A percentile compares a stretch with the other conserved stretches of the same genome.
Conservation (phyloP, 2,797 vertebrate genomes). For the Uromys caudimaculatus region DNA sequence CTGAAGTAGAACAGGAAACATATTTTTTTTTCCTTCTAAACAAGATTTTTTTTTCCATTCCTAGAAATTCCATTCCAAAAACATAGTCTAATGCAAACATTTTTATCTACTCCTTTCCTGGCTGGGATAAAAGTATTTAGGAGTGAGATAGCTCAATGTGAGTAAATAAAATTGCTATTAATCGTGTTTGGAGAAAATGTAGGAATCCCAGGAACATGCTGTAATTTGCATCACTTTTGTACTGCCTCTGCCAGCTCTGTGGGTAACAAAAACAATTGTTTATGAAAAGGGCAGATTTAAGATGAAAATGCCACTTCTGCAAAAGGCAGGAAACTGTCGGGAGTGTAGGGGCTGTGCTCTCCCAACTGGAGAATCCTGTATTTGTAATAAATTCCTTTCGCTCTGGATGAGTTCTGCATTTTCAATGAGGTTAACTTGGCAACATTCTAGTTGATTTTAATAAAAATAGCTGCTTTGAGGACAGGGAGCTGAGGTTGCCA, state of each 20-base stretch:
- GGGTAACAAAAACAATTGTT: slow-evolving; percentile 82
- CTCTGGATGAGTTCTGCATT: slow-evolving; percentile 91
- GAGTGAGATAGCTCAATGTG: slow-evolving; percentile 81
- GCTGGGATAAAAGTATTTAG: slow-evolving; percentile 74
- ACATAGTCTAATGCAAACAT: slow-evolving; percentile 68
- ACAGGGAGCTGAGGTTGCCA: slow-evolving; percentile 91
- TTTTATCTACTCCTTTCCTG: slow-evolving; percentile 79
- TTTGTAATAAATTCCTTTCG: slow-evolving; percentile 92
- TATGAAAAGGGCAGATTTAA: slow-evolving; percentile 84
- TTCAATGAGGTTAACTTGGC: slow-evolving; percentile 93
- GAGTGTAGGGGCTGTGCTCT: slow-evolving; percentile 84
- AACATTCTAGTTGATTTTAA: slow-evolving; percentile 91
- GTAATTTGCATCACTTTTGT: slow-evolving; percentile 85
- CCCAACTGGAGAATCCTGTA: slow-evolving; percentile 89
- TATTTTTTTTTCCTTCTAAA: slow-evolving; percentile 54
- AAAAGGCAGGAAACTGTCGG: slow-evolving; percentile 85
- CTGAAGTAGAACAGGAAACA: slow-evolving; percentile 69
- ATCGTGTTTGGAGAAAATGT: slow-evolving; percentile 85
- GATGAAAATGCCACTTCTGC: slow-evolving; percentile 84
- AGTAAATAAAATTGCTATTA: slow-evolving; percentile 86
- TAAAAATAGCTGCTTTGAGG: slow-evolving; percentile 92
- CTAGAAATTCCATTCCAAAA: slow-evolving; percentile 79
- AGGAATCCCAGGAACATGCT: slow-evolving; percentile 81
- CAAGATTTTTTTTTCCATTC: slow-evolving; percentile 75
- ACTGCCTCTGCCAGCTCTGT: slow-evolving; percentile 79